Conservation (phyloP, 2,797 vertebrate genomes). For the Echeneis naucrates region DNA sequence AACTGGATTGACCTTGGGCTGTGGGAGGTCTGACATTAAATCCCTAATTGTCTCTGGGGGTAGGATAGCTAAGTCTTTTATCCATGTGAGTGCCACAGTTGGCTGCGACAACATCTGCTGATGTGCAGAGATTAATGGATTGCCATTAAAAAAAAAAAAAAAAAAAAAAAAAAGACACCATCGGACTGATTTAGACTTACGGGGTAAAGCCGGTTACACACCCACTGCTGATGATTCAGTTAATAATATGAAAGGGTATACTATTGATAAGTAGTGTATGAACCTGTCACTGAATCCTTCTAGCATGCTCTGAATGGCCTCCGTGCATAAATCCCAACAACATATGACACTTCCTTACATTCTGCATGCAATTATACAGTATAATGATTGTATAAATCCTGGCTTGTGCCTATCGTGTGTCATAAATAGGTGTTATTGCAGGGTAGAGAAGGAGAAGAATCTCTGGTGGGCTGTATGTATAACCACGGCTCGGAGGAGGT, state of each 20-base stretch:
- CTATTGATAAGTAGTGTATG: neutral
- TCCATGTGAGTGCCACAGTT: neutral
- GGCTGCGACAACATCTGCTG: conserved; percentile 7
- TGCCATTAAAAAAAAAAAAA: conserved; percentile 1
- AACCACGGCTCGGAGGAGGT: neutral
- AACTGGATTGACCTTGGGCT: neutral
- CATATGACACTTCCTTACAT: neutral
- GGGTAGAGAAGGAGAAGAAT: neutral
- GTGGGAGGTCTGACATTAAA: conserved; percentile 14
- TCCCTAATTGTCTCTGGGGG: neutral
- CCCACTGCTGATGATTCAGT: neutral
- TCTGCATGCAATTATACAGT: neutral
- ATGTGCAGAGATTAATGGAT: neutral
- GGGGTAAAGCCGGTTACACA: neutral
- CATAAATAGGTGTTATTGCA: neutral
- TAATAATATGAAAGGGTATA: neutral
- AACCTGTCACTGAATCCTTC: neutral
- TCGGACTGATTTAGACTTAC: neutral
- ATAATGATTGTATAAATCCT: neutral
- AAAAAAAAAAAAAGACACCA: conserved; percentile 10
- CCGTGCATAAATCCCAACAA: neutral
- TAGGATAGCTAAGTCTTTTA: neutral
- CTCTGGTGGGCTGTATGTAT: neutral
- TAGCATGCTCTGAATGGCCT: neutral
- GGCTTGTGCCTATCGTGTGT: neutral